These are phyloP conservation scores for Drosophila funebris DNA, from an alignment of 1,140 invertebrate species.

Conservation along the genomic window DNA sequence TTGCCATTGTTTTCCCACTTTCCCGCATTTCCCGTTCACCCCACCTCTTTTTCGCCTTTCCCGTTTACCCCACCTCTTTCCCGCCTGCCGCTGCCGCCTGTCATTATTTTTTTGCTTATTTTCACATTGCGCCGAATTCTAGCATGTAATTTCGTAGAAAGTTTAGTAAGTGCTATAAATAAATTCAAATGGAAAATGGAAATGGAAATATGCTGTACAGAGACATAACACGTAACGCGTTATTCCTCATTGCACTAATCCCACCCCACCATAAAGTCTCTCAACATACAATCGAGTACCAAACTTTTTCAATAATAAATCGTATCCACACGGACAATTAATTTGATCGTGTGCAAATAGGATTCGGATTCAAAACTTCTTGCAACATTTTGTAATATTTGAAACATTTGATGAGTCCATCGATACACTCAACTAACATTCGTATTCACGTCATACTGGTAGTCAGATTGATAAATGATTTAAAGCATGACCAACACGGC, in stretches of 20 bases:
- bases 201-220: conserved; percentile 17
- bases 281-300: neutral
- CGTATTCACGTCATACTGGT: neutral
- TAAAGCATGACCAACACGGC: conserved; percentile 4
- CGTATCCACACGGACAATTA: conserved; percentile 32
- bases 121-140: conserved; percentile 41
- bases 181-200: conserved; percentile 39
- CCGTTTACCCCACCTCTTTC: neutral
- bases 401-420: neutral
- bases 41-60: no score
- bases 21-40: conserved; percentile 40
- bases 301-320: conserved; percentile 72
- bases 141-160: conserved; percentile 62
- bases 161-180: conserved; percentile 64
- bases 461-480: neutral
- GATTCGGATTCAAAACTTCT: neutral
- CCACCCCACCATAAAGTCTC: neutral
- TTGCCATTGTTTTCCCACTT: conserved; percentile 58
- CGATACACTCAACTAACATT: no score
- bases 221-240: neutral
- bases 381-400: neutral
- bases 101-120: conserved; percentile 9
- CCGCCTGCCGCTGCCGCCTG: neutral
- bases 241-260: conserved; percentile 28
- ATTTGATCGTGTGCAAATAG: conserved; percentile 13